Evolutionary conservation across 2,113 vertebrate species (phyloP).

Genomic region (Equus przewalskii): DNA sequence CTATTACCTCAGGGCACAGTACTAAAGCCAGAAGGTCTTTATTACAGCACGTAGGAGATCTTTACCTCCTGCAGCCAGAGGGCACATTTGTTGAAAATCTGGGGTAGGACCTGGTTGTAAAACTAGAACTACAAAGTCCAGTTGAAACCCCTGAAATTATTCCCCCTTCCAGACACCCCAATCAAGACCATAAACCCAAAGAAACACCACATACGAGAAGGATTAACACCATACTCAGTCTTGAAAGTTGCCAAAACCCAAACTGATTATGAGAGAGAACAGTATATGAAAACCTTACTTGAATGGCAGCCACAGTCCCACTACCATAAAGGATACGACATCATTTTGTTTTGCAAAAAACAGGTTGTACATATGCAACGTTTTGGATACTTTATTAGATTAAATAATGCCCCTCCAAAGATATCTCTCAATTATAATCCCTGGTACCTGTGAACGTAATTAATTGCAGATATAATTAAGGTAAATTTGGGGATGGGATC

Average conservation of each 20-base stretch:
- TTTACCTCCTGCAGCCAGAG: background rate
- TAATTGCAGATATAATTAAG: background rate
- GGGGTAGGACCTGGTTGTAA: background rate
- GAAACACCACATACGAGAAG: background rate
- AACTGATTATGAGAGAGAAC: background rate
- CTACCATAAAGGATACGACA: background rate
- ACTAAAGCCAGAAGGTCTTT: background rate
- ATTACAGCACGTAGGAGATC: background rate
- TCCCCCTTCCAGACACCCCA: background rate
- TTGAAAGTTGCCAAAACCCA: background rate
- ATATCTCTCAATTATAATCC: background rate
- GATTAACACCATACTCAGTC: background rate
- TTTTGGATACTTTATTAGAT: background rate
- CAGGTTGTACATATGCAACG: background rate
- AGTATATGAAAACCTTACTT: background rate
- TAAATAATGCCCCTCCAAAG: background rate
- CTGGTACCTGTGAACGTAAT: background rate
- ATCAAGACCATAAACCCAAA: background rate
- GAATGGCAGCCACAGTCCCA: background rate
- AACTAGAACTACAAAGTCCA: background rate
- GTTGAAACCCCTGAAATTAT: background rate
- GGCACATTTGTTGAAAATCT: background rate
- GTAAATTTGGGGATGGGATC: background rate
- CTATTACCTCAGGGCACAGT: background rate
- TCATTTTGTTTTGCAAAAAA: background rate